A percentile compares a stretch with the other conserved stretches of the same genome.
Conservation (phyloP, 2,888 invertebrate species). For the Chrysina gloriosa region DNA sequence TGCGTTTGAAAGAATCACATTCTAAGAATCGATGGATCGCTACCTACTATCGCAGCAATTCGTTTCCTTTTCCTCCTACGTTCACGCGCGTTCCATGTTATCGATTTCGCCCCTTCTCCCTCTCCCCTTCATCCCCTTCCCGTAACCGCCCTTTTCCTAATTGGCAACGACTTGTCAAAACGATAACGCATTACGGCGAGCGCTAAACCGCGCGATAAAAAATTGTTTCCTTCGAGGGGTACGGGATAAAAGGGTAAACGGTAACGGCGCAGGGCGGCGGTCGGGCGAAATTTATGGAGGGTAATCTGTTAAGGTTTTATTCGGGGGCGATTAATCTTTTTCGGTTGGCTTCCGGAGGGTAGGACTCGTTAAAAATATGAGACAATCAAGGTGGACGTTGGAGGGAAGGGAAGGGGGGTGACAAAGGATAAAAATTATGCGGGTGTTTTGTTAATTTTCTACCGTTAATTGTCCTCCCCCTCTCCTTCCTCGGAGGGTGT, state of each 20-base stretch:
- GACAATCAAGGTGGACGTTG: slow-evolving; percentile 4
- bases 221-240: slow-evolving; percentile 6
- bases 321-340: slow-evolving; percentile 7
- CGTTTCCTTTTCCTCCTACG: too few species aligned
- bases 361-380: slow-evolving; percentile 21
- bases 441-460: neutral
- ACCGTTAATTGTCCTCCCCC: too few species aligned
- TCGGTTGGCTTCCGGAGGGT: neutral
- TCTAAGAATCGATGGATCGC: too few species aligned
- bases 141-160: neutral
- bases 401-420: too few species aligned
- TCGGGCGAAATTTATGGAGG: slow-evolving; percentile 7
- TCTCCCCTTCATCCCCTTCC: neutral
- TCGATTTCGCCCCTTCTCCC: too few species aligned
- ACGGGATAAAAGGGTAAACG: neutral
- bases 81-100: too few species aligned
- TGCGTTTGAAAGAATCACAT: too few species aligned
- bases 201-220: neutral
- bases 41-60: too few species aligned
- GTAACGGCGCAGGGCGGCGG: neutral
- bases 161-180: slow-evolving; percentile 6
- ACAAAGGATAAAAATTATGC: slow-evolving; percentile 5
- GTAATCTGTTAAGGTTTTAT: slow-evolving; percentile 21
- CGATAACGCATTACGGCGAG: neutral
- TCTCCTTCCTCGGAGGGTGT: too few species aligned